Evolutionary conservation across 2,113 vertebrate species (phyloP).

Genomic region (Pyxicephalus adspersus): DNA sequence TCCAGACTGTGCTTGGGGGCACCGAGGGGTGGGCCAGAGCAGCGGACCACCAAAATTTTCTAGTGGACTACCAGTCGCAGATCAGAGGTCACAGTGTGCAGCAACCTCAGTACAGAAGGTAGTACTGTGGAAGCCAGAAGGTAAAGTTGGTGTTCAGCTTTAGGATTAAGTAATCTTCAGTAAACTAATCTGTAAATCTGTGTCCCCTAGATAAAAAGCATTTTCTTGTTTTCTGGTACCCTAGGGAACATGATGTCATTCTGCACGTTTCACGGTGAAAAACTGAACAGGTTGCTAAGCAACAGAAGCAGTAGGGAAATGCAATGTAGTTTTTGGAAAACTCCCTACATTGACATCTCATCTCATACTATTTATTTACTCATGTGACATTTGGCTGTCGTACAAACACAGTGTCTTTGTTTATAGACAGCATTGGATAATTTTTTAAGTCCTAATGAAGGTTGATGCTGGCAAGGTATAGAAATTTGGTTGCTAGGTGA

Average conservation of each 20-base stretch:
- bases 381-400: conserved; percentile 1
- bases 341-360: conserved; percentile 7
- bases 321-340: conserved; percentile 5
- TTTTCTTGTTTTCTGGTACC: not conserved
- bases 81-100: too few species aligned
- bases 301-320: not conserved
- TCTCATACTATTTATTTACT: not conserved
- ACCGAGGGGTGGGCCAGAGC: too few species aligned
- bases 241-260: not conserved
- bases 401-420: not conserved
- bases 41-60: too few species aligned
- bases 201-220: not conserved
- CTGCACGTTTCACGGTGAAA: not conserved
- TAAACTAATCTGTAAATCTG: too few species aligned
- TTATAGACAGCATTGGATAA: not conserved
- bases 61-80: too few species aligned
- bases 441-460: not conserved
- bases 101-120: too few species aligned
- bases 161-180: too few species aligned
- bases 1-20: too few species aligned
- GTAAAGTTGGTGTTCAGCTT: too few species aligned
- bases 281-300: not conserved
- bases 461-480: not conserved
- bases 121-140: too few species aligned
- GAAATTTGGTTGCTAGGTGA: conserved; percentile 30